Evolutionary conservation across 2,888 invertebrate genomes (phyloP).

Genomic region (Panzeria rudis): DNA sequence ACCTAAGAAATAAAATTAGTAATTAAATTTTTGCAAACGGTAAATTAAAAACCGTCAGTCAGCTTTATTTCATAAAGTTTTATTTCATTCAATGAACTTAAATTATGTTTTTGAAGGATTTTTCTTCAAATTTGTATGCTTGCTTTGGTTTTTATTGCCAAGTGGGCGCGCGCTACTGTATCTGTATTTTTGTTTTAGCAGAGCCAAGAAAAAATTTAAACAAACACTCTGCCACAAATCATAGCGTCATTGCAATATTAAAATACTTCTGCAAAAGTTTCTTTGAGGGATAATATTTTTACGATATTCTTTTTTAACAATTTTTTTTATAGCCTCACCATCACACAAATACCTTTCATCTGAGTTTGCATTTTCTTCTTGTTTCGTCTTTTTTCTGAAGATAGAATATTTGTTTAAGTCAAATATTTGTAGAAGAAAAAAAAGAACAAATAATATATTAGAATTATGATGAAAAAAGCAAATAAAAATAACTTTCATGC

Average conservation of each 20-base stretch:
- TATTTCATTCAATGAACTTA: background rate
- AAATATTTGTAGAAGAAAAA: slow-evolving; percentile 53
- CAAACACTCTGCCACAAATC: slow-evolving; percentile 64
- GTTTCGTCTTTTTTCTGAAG: slow-evolving; percentile 44
- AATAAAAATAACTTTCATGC: background rate
- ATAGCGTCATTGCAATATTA: slow-evolving; percentile 64
- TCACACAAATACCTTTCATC: slow-evolving; percentile 28
- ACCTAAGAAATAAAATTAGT: background rate
- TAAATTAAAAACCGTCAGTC: background rate
- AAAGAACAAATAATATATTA: background rate
- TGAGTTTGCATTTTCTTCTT: slow-evolving; percentile 11
- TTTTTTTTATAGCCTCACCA: slow-evolving; percentile 43
- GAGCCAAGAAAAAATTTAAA: background rate
- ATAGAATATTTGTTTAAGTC: slow-evolving; percentile 63
- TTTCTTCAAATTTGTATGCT: background rate
- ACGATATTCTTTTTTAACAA: slow-evolving; percentile 35
- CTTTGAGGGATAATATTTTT: slow-evolving; percentile 39
- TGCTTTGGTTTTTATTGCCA: background rate
- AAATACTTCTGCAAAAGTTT: slow-evolving; percentile 51
- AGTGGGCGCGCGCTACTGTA: background rate
- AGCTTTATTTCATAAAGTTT: background rate
- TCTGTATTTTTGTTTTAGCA: background rate
- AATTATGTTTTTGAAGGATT: background rate
- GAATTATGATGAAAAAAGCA: slow-evolving; percentile 4
- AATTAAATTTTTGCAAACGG: background rate